These are phyloP conservation scores for Bombus haemorrhoidalis DNA, from an alignment of 1,140 invertebrate genomes.

Conservation along the genomic window DNA sequence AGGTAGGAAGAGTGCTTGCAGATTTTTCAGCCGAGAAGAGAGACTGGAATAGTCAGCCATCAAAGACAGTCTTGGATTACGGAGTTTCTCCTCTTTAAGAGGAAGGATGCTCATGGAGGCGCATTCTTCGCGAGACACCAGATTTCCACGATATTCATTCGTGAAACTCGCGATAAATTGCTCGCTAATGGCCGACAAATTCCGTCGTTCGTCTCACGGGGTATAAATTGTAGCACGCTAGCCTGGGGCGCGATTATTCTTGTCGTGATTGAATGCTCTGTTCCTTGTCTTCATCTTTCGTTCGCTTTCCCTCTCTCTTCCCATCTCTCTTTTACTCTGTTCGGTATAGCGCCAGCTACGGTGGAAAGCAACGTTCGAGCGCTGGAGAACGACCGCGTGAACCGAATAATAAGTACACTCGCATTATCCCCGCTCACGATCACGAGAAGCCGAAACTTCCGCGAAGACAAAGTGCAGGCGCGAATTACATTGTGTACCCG, in stretches of 20 bases:
- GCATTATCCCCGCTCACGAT: conserved; percentile 33
- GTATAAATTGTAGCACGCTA: conserved; percentile 30
- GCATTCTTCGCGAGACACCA: background rate
- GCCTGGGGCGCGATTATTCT: conserved; percentile 14
- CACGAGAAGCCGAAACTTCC: conserved; percentile 35
- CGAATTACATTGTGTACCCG: conserved; percentile 43
- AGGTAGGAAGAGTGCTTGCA: no score
- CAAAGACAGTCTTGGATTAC: background rate
- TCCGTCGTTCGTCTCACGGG: conserved; percentile 6
- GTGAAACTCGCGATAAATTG: conserved; percentile 14
- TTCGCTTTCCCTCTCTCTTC: background rate
- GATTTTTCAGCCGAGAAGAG: no score
- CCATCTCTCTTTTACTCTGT: background rate
- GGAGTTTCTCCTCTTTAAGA: background rate
- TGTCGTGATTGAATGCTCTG: conserved; percentile 32
- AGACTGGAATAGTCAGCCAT: background rate
- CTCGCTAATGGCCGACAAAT: conserved; percentile 39
- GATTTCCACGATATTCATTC: conserved; percentile 31
- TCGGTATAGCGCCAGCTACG: background rate
- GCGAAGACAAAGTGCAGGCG: conserved; percentile 41
- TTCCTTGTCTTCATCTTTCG: conserved; percentile 6
- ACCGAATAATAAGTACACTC: conserved; percentile 39
- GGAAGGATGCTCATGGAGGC: background rate
- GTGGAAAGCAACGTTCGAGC: background rate
- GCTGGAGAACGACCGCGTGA: background rate